A percentile compares a stretch with the other conserved stretches of the same genome.
Evolutionary conservation across 1,140 invertebrate genomes (phyloP).

Genomic region (Microplitis mediator): DNA sequence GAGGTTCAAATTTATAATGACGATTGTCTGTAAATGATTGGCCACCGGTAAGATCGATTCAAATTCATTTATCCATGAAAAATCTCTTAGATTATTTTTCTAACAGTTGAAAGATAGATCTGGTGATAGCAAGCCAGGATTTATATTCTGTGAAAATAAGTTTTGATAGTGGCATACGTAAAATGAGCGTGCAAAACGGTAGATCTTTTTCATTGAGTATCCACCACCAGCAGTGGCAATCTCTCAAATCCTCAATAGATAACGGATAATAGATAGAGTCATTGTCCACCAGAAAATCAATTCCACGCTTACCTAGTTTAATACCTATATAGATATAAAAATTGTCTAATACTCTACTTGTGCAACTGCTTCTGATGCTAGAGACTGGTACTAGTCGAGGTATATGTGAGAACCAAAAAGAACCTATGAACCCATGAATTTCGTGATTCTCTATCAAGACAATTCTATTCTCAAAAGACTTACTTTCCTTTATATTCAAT

Average conservation of each 20-base stretch:
- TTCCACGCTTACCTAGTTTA: constrained; percentile 17
- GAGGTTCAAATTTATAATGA: no score
- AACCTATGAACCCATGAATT: constrained; percentile 6
- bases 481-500: constrained; percentile 10
- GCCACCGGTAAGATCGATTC: no score
- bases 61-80: no score
- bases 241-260: constrained; percentile 26
- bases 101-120: no score
- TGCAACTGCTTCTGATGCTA: no score
- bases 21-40: no score
- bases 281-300: constrained; percentile 32
- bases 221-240: not conserved
- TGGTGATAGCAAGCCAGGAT: not conserved
- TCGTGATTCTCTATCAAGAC: constrained; percentile 6
- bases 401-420: not conserved
- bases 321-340: not conserved
- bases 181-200: not conserved
- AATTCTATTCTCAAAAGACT: not conserved
- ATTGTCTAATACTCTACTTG: no score
- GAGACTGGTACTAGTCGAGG: not conserved
- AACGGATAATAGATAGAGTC: constrained; percentile 31
- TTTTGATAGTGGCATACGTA: not conserved
- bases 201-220: constrained; percentile 5
- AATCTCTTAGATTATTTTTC: no score
- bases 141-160: not conserved